phyloP scores from a whole-genome alignment of 2,888 invertebrate genomes.

The Meiosimyza decipiens region DNA sequence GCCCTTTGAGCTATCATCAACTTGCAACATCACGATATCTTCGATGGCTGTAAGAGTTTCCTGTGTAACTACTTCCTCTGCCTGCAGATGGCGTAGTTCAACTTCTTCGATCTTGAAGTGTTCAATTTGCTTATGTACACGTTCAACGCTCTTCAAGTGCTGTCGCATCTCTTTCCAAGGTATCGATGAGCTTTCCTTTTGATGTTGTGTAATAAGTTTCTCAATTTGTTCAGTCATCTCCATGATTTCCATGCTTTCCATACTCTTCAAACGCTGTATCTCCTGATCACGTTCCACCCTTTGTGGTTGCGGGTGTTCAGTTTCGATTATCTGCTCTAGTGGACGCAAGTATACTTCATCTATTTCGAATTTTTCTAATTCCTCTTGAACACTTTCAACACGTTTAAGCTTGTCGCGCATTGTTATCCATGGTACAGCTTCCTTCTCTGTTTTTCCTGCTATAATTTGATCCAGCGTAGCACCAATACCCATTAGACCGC shows the following conservation, averaged over 20 bases:
- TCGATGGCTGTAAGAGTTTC: conserved; percentile 72
- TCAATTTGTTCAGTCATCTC: conserved; percentile 65
- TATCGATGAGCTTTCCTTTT: conserved; percentile 58
- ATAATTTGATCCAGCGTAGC: conserved; percentile 64
- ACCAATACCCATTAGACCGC: conserved; percentile 63
- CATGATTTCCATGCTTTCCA: conserved; percentile 64
- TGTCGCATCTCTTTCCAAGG: conserved; percentile 66
- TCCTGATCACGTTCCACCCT: conserved; percentile 66
- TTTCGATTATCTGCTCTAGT: conserved; percentile 52
- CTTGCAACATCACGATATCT: conserved; percentile 71
- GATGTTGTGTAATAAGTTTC: conserved; percentile 61
- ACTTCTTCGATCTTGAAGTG: conserved; percentile 67
- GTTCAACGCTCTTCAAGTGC: conserved; percentile 64
- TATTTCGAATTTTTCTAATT: conserved; percentile 63
- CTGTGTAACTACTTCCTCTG: conserved; percentile 57
- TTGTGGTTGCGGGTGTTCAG: conserved; percentile 54
- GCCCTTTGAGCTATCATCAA: conserved; percentile 62
- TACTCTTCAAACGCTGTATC: conserved; percentile 63
- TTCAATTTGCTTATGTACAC: conserved; percentile 65
- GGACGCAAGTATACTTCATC: conserved; percentile 67
- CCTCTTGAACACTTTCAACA: conserved; percentile 65
- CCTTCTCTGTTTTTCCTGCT: conserved; percentile 62
- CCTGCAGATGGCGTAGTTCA: conserved; percentile 62
- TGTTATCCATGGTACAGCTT: conserved; percentile 64
- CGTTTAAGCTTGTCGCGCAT: conserved; percentile 64